phyloP scores from a whole-genome alignment of 1,140 invertebrate genomes.

The Drosophila kikkawai region DNA sequence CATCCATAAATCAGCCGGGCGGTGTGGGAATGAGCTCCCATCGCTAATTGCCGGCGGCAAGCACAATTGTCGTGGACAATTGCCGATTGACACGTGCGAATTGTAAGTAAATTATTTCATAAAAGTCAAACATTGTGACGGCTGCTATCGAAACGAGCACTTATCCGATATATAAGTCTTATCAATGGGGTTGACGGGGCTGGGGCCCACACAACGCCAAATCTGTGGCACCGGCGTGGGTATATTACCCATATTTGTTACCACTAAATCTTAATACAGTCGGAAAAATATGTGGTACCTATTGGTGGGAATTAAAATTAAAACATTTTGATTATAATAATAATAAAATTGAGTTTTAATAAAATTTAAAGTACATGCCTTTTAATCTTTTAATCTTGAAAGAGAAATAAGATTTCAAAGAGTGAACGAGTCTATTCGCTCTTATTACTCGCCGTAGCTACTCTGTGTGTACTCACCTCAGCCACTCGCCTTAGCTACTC shows the following conservation, averaged over 20 bases:
- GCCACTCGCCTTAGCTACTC: no score
- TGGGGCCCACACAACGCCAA: slow-evolving; percentile 37
- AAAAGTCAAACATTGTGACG: slow-evolving; percentile 62
- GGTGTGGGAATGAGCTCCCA: slow-evolving; percentile 21
- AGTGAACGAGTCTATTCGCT: no score
- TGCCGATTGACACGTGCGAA: slow-evolving; percentile 76
- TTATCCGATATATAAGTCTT: slow-evolving; percentile 66
- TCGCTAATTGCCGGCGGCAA: slow-evolving; percentile 32
- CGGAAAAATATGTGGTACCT: background rate
- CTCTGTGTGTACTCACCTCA: no score
- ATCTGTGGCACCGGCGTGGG: slow-evolving; percentile 39
- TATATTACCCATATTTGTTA: slow-evolving; percentile 11
- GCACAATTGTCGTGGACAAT: slow-evolving; percentile 45
- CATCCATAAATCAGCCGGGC: slow-evolving; percentile 53
- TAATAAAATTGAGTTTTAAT: background rate
- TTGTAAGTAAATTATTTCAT: slow-evolving; percentile 78
- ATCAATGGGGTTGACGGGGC: slow-evolving; percentile 60
- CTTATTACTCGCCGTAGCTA: no score
- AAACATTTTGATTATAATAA: background rate
- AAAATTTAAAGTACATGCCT: no score
- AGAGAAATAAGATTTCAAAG: no score
- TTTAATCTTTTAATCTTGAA: background rate
- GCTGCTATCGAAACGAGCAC: slow-evolving; percentile 60
- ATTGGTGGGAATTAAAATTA: background rate
- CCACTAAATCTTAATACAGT: slow-evolving; percentile 1